phyloP scores from a whole-genome alignment of 2,113 vertebrate genomes.

The Colistium nudipinnis region DNA sequence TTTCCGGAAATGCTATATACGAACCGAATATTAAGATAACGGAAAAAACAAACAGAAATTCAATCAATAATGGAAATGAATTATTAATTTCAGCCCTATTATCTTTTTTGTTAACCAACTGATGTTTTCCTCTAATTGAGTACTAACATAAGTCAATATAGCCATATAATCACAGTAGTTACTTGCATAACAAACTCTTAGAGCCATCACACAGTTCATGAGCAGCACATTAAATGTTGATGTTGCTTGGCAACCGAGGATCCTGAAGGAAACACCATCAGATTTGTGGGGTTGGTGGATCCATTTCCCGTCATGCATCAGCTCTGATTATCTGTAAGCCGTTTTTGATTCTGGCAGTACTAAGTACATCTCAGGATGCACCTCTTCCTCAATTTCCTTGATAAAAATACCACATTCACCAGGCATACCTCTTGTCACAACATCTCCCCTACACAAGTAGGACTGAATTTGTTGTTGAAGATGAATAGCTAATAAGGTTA shows the following conservation, averaged over 20 bases:
- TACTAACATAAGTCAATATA: slow-evolving; percentile 12
- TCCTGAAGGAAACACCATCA: slow-evolving; percentile 32
- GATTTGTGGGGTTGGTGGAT: slow-evolving; percentile 28
- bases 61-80: not conserved
- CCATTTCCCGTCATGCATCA: slow-evolving; percentile 36
- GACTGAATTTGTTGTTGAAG: not conserved
- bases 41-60: not conserved
- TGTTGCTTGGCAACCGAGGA: slow-evolving; percentile 63
- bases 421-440: not conserved
- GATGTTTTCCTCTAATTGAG: not conserved
- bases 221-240: slow-evolving; percentile 34
- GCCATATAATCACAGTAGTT: slow-evolving; percentile 34
- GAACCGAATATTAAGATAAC: not conserved
- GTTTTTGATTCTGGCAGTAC: slow-evolving; percentile 38
- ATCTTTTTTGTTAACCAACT: slow-evolving; percentile 5
- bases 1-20: not conserved
- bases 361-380: slow-evolving; percentile 14
- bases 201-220: slow-evolving; percentile 31
- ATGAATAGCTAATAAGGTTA: too few species aligned
- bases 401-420: slow-evolving; percentile 18
- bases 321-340: slow-evolving; percentile 38
- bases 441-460: not conserved
- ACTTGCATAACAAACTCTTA: slow-evolving; percentile 34
- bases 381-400: slow-evolving; percentile 8
- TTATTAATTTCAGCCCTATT: not conserved